Conservation (phyloP, 2,113 vertebrate genomes). For the Callipepla californica region DNA sequence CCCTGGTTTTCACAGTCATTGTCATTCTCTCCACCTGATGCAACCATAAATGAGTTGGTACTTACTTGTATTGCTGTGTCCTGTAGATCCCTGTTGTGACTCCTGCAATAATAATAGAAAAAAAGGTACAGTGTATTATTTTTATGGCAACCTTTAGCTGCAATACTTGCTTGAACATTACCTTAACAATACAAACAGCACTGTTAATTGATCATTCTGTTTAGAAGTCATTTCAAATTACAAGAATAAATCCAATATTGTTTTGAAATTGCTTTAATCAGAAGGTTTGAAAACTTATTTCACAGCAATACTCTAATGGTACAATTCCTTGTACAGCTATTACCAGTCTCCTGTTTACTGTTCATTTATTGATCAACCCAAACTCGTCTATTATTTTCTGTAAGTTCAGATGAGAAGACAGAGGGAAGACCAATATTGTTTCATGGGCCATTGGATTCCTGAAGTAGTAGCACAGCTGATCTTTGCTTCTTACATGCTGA, state of each 20-base stretch:
- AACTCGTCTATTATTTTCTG: conserved; percentile 27
- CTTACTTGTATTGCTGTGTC: conserved; percentile 90
- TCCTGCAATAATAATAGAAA: conserved; percentile 80
- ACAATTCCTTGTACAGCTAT: conserved; percentile 26
- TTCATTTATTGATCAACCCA: conserved; percentile 47
- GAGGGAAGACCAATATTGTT: conserved; percentile 49
- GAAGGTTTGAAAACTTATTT: conserved; percentile 33
- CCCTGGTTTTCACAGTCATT: background rate
- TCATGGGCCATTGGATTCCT: conserved; percentile 52
- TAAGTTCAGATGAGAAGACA: conserved; percentile 43
- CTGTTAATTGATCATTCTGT: background rate
- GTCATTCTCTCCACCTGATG: background rate
- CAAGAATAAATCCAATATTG: conserved; percentile 23
- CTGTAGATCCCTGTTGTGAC: conserved; percentile 78
- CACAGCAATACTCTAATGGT: conserved; percentile 14
- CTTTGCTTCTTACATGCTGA: conserved; percentile 25
- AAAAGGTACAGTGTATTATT: conserved; percentile 63
- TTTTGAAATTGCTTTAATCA: conserved; percentile 45
- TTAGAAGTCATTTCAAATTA: conserved; percentile 48
- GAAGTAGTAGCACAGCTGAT: conserved; percentile 27
- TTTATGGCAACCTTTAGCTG: conserved; percentile 11
- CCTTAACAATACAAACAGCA: conserved; percentile 12
- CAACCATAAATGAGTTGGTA: conserved; percentile 24
- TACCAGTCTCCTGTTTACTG: background rate
- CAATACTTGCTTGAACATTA: conserved; percentile 6